A percentile compares a stretch with the other conserved stretches of the same genome.
phyloP scores from a whole-genome alignment of 2,888 invertebrate species.

The Xestia xanthographa region DNA sequence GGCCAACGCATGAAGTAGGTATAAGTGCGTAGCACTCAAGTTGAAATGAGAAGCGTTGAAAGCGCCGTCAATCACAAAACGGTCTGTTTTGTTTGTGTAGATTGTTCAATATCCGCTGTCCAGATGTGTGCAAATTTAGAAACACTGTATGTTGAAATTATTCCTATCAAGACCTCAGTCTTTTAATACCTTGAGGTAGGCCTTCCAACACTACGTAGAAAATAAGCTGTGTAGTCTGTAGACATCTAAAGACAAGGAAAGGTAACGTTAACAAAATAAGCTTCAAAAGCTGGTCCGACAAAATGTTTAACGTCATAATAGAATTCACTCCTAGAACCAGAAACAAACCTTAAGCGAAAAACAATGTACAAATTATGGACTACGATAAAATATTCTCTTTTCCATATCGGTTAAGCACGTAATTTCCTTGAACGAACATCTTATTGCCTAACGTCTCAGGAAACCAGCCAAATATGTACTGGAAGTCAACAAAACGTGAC shows the following conservation, averaged over 20 bases:
- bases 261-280: neutral
- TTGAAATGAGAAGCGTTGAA: constrained; percentile 13
- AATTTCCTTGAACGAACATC: constrained; percentile 18
- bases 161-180: neutral
- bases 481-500: constrained; percentile 27
- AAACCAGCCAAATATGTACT: constrained; percentile 28
- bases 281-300: neutral
- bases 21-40: neutral
- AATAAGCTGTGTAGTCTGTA: neutral
- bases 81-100: constrained; percentile 9
- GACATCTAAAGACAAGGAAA: neutral
- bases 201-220: neutral
- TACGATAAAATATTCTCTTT: constrained; percentile 7
- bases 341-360: neutral
- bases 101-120: neutral
- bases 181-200: neutral
- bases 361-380: neutral
- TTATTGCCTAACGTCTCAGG: constrained; percentile 15
- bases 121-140: neutral
- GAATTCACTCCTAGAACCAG: neutral
- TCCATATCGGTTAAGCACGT: neutral
- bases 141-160: neutral
- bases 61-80: constrained; percentile 1
- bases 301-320: neutral
- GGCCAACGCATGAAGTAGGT: neutral